These are phyloP conservation scores for Scaptomyza cyrtandrae DNA, from an alignment of 2,888 invertebrate genomes.

Conservation along the genomic window DNA sequence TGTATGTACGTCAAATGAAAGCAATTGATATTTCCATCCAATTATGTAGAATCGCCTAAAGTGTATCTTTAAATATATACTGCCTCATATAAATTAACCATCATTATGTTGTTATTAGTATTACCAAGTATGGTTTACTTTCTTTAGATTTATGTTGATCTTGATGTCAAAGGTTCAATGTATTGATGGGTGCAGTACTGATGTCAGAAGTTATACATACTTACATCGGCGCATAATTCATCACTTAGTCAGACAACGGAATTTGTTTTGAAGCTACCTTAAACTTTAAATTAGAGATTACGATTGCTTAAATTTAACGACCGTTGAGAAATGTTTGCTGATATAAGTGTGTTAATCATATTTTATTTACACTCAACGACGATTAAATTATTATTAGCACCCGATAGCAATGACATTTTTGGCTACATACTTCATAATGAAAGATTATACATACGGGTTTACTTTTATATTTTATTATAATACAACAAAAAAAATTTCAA, in stretches of 20 bases:
- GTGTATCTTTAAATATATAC: constrained; percentile 38
- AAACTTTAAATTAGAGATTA: neutral
- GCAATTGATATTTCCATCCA: constrained; percentile 6
- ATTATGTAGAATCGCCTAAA: constrained; percentile 23
- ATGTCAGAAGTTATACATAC: neutral
- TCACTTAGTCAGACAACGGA: neutral
- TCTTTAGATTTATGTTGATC: neutral
- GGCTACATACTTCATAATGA: neutral
- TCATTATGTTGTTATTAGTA: neutral
- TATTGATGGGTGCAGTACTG: neutral
- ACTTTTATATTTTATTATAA: neutral
- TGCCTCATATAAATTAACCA: constrained; percentile 30
- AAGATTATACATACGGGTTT: neutral
- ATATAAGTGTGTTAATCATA: neutral
- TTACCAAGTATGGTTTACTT: neutral
- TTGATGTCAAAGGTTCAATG: neutral
- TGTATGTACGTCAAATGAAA: constrained; percentile 33
- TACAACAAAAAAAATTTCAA: neutral
- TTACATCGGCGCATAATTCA: neutral
- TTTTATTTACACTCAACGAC: neutral
- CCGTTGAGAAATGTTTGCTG: neutral
- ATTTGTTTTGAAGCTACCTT: no score
- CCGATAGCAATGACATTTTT: constrained; percentile 2
- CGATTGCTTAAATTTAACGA: neutral
- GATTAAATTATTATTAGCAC: constrained; percentile 3